A percentile compares a stretch with the other conserved stretches of the same genome.
phyloP scores from a whole-genome alignment of 2,888 invertebrate species.

The Latheticus oryzae region DNA sequence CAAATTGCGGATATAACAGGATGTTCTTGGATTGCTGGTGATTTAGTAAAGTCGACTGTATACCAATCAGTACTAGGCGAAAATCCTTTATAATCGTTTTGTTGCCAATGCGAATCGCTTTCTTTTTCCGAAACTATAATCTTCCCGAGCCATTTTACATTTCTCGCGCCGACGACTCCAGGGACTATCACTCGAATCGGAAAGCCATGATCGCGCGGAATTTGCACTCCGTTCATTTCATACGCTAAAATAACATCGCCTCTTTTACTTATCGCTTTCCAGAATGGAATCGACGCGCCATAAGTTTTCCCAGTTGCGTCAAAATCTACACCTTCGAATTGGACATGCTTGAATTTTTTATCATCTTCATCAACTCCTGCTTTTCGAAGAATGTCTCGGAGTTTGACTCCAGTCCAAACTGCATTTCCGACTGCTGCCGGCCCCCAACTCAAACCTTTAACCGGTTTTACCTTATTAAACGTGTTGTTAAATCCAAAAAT shows the following conservation, averaged over 20 bases:
- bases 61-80: conserved; percentile 89
- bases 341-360: conserved; percentile 73
- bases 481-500: conserved; percentile 12
- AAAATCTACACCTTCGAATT: conserved; percentile 86
- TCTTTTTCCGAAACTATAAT: conserved; percentile 86
- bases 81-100: conserved; percentile 94
- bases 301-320: conserved; percentile 89
- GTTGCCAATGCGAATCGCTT: conserved; percentile 95
- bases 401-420: conserved; percentile 83
- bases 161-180: conserved; percentile 93
- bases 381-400: conserved; percentile 77
- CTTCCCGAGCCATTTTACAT: conserved; percentile 94
- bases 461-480: conserved; percentile 74
- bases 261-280: conserved; percentile 79
- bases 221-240: conserved; percentile 91
- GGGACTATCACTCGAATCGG: conserved; percentile 92
- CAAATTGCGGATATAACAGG: conserved; percentile 97
- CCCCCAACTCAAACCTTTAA: conserved; percentile 91
- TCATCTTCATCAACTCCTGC: conserved; percentile 75
- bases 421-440: conserved; percentile 95
- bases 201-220: conserved; percentile 92
- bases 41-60: conserved; percentile 84
- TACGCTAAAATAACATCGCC: conserved; percentile 89
- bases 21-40: conserved; percentile 92
- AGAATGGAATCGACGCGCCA: conserved; percentile 89